Conservation (phyloP, 1,140 invertebrate genomes). For the Amyelois transitella region DNA sequence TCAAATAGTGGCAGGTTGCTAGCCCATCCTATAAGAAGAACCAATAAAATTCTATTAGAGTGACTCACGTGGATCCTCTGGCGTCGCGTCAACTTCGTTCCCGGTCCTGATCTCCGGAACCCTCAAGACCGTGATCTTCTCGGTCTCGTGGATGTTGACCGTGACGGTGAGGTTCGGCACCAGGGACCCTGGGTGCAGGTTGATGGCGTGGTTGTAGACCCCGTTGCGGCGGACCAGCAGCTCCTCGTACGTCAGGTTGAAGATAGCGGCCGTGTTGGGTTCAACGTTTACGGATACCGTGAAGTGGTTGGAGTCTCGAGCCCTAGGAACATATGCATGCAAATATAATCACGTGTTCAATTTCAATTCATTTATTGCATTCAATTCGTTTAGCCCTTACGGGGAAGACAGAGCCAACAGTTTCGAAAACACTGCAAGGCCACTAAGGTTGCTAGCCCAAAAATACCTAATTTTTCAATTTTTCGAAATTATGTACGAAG, state of each 20-base stretch:
- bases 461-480: too few relatives aligned
- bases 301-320: constrained; percentile 80
- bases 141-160: constrained; percentile 76
- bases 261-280: constrained; percentile 74
- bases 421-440: too few relatives aligned
- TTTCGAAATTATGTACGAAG: too few relatives aligned
- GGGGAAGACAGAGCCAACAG: too few relatives aligned
- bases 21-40: too few relatives aligned
- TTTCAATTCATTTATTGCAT: too few relatives aligned
- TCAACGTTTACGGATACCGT: constrained; percentile 77
- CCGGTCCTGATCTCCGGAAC: constrained; percentile 77
- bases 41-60: neutral
- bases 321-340: constrained; percentile 45
- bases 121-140: constrained; percentile 73
- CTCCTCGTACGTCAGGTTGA: constrained; percentile 81
- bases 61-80: constrained; percentile 62
- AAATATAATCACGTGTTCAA: neutral
- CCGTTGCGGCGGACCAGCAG: constrained; percentile 74
- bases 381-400: too few relatives aligned
- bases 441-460: too few relatives aligned
- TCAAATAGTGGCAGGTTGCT: too few relatives aligned
- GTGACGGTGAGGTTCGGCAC: constrained; percentile 76
- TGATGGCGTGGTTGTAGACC: constrained; percentile 77
- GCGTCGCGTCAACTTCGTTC: constrained; percentile 74
- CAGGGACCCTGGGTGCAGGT: constrained; percentile 76